These are phyloP conservation scores for Capricornis sumatraensis DNA, from an alignment of 2,113 vertebrate species.

Conservation along the genomic window DNA sequence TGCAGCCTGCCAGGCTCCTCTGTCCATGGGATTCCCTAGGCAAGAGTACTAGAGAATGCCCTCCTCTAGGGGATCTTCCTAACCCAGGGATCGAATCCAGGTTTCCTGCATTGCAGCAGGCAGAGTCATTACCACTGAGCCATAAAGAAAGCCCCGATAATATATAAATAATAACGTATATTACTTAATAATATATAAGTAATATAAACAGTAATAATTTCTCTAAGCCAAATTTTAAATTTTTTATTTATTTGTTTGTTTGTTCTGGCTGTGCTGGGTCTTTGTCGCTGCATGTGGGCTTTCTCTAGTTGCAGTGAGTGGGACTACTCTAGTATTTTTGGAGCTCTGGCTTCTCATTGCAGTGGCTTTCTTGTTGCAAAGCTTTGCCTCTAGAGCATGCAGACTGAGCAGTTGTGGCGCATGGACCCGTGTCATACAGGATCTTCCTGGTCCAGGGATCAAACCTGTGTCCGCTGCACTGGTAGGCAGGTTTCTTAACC, in stretches of 20 bases:
- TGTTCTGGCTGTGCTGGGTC: neutral
- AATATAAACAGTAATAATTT: neutral
- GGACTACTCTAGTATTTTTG: neutral
- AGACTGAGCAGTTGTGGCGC: neutral
- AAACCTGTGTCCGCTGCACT: neutral
- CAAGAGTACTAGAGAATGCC: neutral
- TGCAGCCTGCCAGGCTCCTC: neutral
- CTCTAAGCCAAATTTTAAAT: neutral
- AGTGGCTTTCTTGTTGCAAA: neutral
- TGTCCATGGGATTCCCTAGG: neutral
- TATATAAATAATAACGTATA: neutral
- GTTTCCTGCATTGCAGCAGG: neutral
- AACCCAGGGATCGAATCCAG: neutral
- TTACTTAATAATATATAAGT: neutral
- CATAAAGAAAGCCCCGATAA: neutral
- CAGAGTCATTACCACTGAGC: neutral
- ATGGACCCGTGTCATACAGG: neutral
- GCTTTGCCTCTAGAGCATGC: neutral
- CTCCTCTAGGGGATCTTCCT: neutral
- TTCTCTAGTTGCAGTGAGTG: neutral
- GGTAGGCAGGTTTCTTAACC: neutral
- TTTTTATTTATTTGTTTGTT: neutral
- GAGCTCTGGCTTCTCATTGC: neutral
- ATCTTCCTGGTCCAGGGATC: neutral
- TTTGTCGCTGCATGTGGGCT: neutral